phyloP scores from a whole-genome alignment of 2,888 invertebrate genomes.

The Drosophila cognata region DNA sequence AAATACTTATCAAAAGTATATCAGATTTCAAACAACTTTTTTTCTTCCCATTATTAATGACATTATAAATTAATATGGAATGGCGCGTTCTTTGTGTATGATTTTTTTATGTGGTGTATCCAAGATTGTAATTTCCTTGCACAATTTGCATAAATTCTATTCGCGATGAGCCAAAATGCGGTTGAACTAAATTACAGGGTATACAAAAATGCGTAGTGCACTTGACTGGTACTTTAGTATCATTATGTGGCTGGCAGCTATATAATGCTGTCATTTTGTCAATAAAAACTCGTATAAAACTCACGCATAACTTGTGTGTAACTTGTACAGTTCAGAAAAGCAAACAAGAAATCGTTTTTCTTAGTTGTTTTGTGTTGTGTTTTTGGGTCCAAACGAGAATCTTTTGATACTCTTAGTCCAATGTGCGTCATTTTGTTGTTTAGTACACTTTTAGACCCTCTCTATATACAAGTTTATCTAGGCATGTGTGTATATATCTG shows the following conservation, averaged over 20 bases:
- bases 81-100: no score
- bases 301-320: conserved; percentile 53
- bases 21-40: no score
- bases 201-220: conserved; percentile 1
- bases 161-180: background rate
- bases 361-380: conserved; percentile 31
- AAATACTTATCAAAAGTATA: no score
- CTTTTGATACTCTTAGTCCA: conserved; percentile 43
- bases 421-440: conserved; percentile 60
- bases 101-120: background rate
- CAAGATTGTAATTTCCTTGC: background rate
- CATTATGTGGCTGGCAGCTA: conserved; percentile 49
- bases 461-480: background rate
- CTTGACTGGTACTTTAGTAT: conserved; percentile 37
- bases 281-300: conserved; percentile 63
- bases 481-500: background rate
- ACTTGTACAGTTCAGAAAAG: conserved; percentile 46
- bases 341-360: conserved; percentile 52
- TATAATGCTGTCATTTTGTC: conserved; percentile 60
- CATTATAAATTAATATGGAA: no score
- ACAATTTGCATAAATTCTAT: background rate
- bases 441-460: conserved; percentile 44
- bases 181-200: conserved; percentile 1
- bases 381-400: conserved; percentile 36
- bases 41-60: no score